These are phyloP conservation scores for Parasteatoda tepidariorum DNA, from an alignment of 1,140 invertebrate genomes.

Conservation along the genomic window DNA sequence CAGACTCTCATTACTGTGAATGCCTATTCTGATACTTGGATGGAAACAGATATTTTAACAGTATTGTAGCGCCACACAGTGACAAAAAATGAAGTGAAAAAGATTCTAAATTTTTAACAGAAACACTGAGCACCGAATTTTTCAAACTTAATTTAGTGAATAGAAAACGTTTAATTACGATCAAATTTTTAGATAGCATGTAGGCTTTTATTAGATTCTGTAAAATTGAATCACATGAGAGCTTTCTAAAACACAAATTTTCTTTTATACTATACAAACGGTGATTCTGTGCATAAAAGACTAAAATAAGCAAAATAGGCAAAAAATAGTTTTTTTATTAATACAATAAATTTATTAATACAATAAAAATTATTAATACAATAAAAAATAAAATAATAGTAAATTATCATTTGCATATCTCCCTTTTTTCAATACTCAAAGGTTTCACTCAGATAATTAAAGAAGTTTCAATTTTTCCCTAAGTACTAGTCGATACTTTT, in stretches of 20 bases:
- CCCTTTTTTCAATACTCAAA: too few species aligned
- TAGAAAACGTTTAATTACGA: neutral
- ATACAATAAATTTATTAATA: too few species aligned
- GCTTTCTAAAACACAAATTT: neutral
- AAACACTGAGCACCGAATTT: too few species aligned
- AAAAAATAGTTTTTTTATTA: neutral
- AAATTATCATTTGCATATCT: neutral
- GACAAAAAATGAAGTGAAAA: slow-evolving; percentile 1
- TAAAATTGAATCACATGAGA: neutral
- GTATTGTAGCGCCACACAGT: slow-evolving; percentile 36
- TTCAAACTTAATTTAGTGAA: too few species aligned
- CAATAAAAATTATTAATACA: neutral
- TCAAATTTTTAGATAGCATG: neutral
- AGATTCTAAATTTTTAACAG: too few species aligned
- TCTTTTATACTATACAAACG: neutral
- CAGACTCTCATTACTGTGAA: too few species aligned
- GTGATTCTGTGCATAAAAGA: too few species aligned
- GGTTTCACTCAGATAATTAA: too few species aligned
- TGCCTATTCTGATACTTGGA: too few species aligned
- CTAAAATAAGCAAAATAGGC: neutral
- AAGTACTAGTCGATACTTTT: too few species aligned
- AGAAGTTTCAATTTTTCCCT: too few species aligned
- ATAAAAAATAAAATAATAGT: neutral
- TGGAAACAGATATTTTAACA: neutral
- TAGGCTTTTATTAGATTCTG: neutral